Evolutionary conservation across 1,140 invertebrate genomes (phyloP).

Genomic region (Drosophila sproati): DNA sequence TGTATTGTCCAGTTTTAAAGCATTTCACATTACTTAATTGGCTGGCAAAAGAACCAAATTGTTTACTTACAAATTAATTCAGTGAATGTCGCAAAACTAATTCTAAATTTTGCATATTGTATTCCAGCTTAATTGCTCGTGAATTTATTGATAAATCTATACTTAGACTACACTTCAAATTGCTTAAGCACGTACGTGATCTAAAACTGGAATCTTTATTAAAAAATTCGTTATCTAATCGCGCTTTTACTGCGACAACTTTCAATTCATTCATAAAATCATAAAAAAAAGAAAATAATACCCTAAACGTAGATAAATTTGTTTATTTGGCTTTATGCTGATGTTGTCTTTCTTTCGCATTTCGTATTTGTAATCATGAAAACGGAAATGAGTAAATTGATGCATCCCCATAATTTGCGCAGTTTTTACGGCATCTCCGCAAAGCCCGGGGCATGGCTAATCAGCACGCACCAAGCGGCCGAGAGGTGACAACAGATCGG

Average conservation of each 20-base stretch:
- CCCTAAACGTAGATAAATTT: slow-evolving; percentile 12
- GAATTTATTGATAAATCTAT: too few relatives aligned
- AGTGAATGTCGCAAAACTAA: too few relatives aligned
- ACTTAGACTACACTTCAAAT: background rate
- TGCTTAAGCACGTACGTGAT: slow-evolving; percentile 2
- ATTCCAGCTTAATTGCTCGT: too few relatives aligned
- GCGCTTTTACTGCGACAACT: background rate
- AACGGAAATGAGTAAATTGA: slow-evolving; percentile 72
- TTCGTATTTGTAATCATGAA: slow-evolving; percentile 7
- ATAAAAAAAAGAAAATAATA: background rate
- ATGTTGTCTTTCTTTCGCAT: background rate
- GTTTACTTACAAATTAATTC: too few relatives aligned
- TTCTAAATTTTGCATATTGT: too few relatives aligned
- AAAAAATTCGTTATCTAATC: slow-evolving; percentile 17
- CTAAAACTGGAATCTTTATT: slow-evolving; percentile 11
- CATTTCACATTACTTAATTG: too few relatives aligned
- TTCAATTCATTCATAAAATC: slow-evolving; percentile 27
- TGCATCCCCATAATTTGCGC: slow-evolving; percentile 55
- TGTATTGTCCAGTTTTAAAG: too few relatives aligned
- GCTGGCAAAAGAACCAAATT: too few relatives aligned
- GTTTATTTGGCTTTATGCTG: slow-evolving; percentile 5
- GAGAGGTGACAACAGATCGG: slow-evolving; percentile 7
- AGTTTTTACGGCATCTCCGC: slow-evolving; percentile 17
- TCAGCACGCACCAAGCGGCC: slow-evolving; percentile 54
- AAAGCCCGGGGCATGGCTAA: slow-evolving; percentile 62